Percentiles rank a stretch among this genome's conserved stretches.
Evolutionary conservation across 1,140 invertebrate species (phyloP).

Genomic region (Drosophila nannoptera): DNA sequence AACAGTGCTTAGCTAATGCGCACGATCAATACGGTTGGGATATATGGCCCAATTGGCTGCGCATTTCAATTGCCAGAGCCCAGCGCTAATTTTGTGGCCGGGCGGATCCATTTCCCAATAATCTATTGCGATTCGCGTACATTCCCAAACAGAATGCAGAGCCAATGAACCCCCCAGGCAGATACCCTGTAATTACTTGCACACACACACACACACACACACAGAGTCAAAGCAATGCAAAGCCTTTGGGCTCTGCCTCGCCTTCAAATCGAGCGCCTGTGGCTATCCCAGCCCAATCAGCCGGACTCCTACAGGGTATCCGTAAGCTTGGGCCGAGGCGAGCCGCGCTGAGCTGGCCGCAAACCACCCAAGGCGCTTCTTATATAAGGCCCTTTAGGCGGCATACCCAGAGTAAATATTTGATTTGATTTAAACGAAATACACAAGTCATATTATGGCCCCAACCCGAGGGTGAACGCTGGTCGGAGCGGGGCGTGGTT

Average conservation of each 20-base stretch:
- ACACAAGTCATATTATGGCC: constrained; percentile 53
- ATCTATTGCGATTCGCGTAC: constrained; percentile 15
- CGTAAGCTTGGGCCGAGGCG: background rate
- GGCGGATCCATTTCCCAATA: constrained; percentile 21
- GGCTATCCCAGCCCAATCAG: too few species aligned
- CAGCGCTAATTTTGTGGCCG: constrained; percentile 3
- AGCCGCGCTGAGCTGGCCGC: constrained; percentile 25
- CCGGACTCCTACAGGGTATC: background rate
- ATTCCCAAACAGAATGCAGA: constrained; percentile 13
- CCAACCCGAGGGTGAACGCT: background rate
- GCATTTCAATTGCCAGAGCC: constrained; percentile 36
- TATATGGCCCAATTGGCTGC: constrained; percentile 17
- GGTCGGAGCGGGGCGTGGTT: background rate
- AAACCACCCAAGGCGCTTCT: constrained; percentile 69
- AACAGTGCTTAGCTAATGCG: constrained; percentile 51
- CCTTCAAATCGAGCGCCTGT: too few species aligned
- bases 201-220: background rate
- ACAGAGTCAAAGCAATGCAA: background rate
- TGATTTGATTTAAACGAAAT: constrained; percentile 73
- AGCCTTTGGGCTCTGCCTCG: background rate
- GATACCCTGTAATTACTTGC: background rate
- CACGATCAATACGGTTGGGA: constrained; percentile 30
- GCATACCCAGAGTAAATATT: constrained; percentile 59
- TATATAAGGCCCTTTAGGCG: constrained; percentile 59
- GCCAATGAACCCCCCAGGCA: background rate